phyloP scores from a whole-genome alignment of 2,888 invertebrate genomes.

The Odontocerum albicorne region DNA sequence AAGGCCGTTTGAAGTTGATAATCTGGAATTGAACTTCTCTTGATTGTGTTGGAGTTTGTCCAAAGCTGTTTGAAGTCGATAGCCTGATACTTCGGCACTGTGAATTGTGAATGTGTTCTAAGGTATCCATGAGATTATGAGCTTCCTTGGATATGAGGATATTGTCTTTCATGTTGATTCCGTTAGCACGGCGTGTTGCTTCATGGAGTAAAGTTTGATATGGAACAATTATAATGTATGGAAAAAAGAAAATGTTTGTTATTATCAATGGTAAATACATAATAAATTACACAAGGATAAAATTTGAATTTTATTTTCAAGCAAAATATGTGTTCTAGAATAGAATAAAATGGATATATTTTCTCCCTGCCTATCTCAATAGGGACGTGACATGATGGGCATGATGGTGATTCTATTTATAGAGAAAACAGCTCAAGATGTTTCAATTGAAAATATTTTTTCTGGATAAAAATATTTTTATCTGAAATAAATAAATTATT shows the following conservation, averaged over 20 bases:
- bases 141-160: conserved; percentile 94
- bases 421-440: too few species aligned
- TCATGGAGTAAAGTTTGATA: conserved; percentile 82
- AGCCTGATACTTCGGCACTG: conserved; percentile 71
- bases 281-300: background rate
- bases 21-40: conserved; percentile 68
- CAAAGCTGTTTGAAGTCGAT: conserved; percentile 66
- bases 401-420: too few species aligned
- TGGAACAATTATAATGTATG: conserved; percentile 66
- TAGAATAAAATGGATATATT: too few species aligned
- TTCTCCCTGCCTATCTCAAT: too few species aligned
- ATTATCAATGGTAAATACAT: background rate
- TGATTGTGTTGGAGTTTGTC: conserved; percentile 72
- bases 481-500: too few species aligned
- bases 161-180: conserved; percentile 66
- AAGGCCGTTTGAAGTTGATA: conserved; percentile 66
- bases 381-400: too few species aligned
- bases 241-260: background rate
- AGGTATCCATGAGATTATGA: conserved; percentile 90
- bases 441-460: too few species aligned
- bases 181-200: conserved; percentile 72
- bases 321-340: background rate
- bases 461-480: too few species aligned
- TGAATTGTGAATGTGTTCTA: conserved; percentile 82
- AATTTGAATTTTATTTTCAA: background rate